These are phyloP conservation scores for Planiliza haematocheilus DNA, from an alignment of 2,113 vertebrate species.

Conservation along the genomic window DNA sequence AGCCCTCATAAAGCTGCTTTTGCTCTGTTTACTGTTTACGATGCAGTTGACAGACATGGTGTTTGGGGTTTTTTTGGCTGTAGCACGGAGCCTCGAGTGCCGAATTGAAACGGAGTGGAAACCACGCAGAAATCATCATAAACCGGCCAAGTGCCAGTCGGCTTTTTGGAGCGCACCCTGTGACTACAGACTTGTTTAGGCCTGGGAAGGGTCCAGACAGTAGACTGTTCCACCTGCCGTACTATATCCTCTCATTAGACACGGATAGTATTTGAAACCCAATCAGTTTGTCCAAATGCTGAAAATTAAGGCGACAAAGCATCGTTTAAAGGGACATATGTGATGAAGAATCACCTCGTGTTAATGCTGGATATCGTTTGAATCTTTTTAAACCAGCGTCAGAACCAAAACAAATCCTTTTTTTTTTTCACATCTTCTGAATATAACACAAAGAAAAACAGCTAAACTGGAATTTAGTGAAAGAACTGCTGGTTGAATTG, in stretches of 20 bases:
- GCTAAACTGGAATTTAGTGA: too few species aligned
- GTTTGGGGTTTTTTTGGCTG: background rate
- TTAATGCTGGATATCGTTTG: background rate
- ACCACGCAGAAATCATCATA: background rate
- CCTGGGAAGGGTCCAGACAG: conserved; percentile 12
- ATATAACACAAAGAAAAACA: too few species aligned
- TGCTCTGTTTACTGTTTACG: background rate
- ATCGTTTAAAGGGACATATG: background rate
- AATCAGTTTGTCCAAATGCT: background rate
- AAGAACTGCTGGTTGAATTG: too few species aligned
- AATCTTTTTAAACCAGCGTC: too few species aligned
- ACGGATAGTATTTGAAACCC: background rate
- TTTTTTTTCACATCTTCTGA: too few species aligned
- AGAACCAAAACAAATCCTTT: too few species aligned
- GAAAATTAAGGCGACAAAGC: background rate
- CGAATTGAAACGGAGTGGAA: background rate
- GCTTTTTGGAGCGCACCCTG: background rate
- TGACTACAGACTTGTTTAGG: conserved; percentile 19
- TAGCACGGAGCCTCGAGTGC: background rate
- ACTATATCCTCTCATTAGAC: conserved; percentile 5
- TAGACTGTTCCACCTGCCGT: conserved; percentile 9
- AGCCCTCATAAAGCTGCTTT: too few species aligned
- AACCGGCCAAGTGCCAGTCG: background rate
- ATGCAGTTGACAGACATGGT: too few species aligned
- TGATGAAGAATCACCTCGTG: background rate